Evolutionary conservation across 1,140 invertebrate genomes (phyloP).

Genomic region (Psilanteris sp.): DNA sequence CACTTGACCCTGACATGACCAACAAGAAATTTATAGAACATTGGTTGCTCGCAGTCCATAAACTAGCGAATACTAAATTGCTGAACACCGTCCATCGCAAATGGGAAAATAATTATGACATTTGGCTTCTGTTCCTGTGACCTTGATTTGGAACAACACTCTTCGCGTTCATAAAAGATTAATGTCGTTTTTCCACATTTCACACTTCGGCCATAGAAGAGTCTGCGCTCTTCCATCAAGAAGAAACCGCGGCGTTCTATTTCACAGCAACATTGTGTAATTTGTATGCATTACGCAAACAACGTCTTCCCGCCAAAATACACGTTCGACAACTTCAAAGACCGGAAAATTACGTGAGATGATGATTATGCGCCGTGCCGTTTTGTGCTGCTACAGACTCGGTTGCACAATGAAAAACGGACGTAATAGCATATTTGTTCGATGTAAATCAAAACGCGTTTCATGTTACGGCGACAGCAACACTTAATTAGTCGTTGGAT

Average conservation of each 20-base stretch:
- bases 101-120: no score
- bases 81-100: no score
- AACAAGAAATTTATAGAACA: no score
- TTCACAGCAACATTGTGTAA: conserved; percentile 46
- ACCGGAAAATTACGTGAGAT: conserved; percentile 56
- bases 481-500: conserved; percentile 33
- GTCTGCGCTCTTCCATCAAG: background rate
- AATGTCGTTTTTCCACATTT: no score
- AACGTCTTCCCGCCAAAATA: conserved; percentile 48
- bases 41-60: no score
- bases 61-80: no score
- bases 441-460: conserved; percentile 54
- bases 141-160: no score
- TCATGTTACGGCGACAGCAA: conserved; percentile 32
- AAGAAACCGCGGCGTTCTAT: conserved; percentile 4
- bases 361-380: conserved; percentile 37
- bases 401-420: conserved; percentile 53
- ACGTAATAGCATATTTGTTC: conserved; percentile 58
- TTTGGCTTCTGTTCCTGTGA: no score
- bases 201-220: no score
- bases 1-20: no score
- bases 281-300: conserved; percentile 39
- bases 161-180: no score
- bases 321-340: conserved; percentile 55
- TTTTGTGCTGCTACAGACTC: conserved; percentile 37